Base-by-base conservation (phyloP, 2,888 invertebrate species). In the Entomobrya proxima region DNA sequence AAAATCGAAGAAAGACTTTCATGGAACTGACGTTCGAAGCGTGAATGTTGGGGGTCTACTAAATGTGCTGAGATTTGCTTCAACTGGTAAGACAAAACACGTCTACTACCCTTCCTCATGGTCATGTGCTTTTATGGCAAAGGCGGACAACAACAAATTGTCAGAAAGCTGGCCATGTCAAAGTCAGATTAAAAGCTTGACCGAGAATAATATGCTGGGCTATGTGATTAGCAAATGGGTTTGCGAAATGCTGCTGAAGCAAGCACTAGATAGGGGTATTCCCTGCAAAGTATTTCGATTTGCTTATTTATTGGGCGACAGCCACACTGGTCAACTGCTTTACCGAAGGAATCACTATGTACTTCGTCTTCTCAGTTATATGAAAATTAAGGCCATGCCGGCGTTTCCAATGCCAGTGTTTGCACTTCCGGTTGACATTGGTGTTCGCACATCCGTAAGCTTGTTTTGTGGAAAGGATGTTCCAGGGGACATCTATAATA, bases 221-320 rank as follows among this genome's bases (percentile, higher is more conserved):
- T 61, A 61, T 18, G 61, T 55, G 1, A 30, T 61, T 6, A 44
- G 61, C 3, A 78, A 78, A 44, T 61, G 58, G 13, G 18, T 78
- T 15, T 61, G 61, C 18, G 77, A 78, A 11, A 27, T 78, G 64
- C 40, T 78, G 6, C 37, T 78, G 44, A 78, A 61, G 30, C 15
- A 40, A 61, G 77, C 77, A 0, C 32, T 30, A 40, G 61, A n/a
- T n/a, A n/a, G n/a, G n/a, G n/a, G n/a, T n/a, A n/a, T n/a, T n/a
- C n/a, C n/a, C n/a, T n/a, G n/a, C 27, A 78, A 78, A n/a, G 77
- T 47, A 3, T 61, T 78, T 11, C 13, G 77, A 30, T 64, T 78
- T n/a, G 61, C 77, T 15, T 35, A 21, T 5, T 44, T 78, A 15
- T 21, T 61, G 15, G 77, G 77, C 3, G 64, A 78, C 44, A 61